Base-by-base conservation (phyloP, 2,797 vertebrate species). In the Borostomias antarcticus region DNA sequence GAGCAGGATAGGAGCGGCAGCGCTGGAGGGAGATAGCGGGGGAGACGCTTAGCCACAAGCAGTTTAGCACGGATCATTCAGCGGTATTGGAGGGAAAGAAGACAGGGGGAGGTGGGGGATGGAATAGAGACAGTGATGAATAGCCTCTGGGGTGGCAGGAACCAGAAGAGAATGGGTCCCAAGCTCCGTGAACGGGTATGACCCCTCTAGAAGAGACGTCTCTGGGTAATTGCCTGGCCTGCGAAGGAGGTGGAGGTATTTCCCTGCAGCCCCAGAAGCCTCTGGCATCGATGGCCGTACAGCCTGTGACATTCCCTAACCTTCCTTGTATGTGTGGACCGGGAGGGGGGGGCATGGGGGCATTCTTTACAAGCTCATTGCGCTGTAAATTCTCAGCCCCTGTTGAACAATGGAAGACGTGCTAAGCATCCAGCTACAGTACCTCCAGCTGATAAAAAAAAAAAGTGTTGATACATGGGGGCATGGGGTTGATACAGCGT, bases 201-300 rank as follows among this genome's bases (percentile, higher is more conserved):
- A 82, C 84, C 78, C 67, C 30, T 2, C 62, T 29, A 47, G 33
- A 66, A 15, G 21, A 54, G 59, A 69, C 26, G 62, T 68, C 80
- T 80, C 72, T 45, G 74, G 75, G 85, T 79, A 82, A 88, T 74
- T 35, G 76, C 70, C 33, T 4, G 8, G 33, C 72, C 69, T 58
- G 64, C 7, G 7, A 51, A 68, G 62, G 66, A 8, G 32, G 19
- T 62, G 70, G 29, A 81, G 69, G 67, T 62, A 32, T 81, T 83
- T 68, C 65, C 66, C 75, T 26, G 15, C 63, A 51, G 17, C 58
- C 67, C 43, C 70, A 35, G 6, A 10, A 35, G 6, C 33, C 11
- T 1, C 15, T 13, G 2, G 9, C 35, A 9, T 13, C 15, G 35
- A 9, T 40, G 35, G 15, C 9, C 35, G 3, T 13, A 40, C 35